Base-by-base conservation (phyloP, 2,113 vertebrate species). In the Odontophorus gujanensis region DNA sequence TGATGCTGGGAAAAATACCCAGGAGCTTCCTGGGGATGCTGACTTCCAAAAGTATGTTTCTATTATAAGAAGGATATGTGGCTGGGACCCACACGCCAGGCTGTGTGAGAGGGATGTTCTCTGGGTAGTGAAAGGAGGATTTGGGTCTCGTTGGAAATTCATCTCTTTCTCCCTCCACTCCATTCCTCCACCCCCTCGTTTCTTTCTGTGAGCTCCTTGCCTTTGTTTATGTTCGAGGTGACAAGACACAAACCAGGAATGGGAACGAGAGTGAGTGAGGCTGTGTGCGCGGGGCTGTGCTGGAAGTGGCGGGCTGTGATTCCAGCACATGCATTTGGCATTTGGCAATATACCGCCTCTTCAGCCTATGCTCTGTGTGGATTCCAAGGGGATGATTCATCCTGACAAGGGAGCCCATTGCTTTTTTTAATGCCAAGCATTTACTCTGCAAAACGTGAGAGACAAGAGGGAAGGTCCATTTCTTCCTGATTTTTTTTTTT, bases 351-450 rank as follows among this genome's bases (percentile, higher is more conserved):
- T 80, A 72, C 78, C 17, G 58, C 89, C 88, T 91, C 93, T 93
- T 96, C 94, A 83, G 94, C 92, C 86, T 93, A 83, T 93, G 92
- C 83, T 90, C 62, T 78, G 63, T 69, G 84, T 53, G 77, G 95
- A 98, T 98, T 97, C 98, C 97, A 96, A 47, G 40, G 12, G 43
- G 40, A 78, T 98, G 98, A 98, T 93, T 98, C 97, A 97, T 92
- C 89, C 90, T 95, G 92, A 97, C 96, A 86, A 96, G 96, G 94
- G 97, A 97, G 93, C 47, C 95, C 75, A 93, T 92, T 81, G 87
- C 89, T 93, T 81, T 96, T 96, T 96, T 94, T 81, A 95, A 75
- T 78, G 80, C 96, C 92, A 94, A 96, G 89, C 77, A 51, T 91
- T 96, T 95, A 95, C 82, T 92, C 73, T 88, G 92, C 92, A 95